Evolutionary conservation across 1,140 invertebrate genomes (phyloP), one percentile per base, ranked within the genome.

Genomic region (Drosophila elegans): DNA sequence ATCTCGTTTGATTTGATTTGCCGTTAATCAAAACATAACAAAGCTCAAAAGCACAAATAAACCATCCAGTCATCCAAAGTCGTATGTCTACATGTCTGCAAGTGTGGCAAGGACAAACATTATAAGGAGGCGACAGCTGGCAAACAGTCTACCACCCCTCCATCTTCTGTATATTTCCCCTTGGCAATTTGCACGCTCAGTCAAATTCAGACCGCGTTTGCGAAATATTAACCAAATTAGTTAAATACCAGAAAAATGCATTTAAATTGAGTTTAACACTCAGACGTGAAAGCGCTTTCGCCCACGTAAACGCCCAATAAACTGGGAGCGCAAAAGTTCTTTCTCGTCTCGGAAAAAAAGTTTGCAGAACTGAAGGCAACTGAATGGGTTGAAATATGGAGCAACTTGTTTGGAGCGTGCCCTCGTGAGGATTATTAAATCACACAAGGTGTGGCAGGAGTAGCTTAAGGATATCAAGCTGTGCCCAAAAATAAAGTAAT

Each of bases 281-380:
- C 51, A 55, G 74, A 45, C 52, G 46, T 36, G 32, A 39, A 39
- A 52, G 41, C 46, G 45, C 49, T 64, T 34, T 38, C 44, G 36
- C 56, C 69, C 78, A 88, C 82, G 82, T 88, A 86, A 82, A 82
- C 78, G 64, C 56, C 83, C 82, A 88, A 88, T 88, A 86, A 86
- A 86, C 78, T 86, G 61, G 54, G 25, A 67, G 53, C 53, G 44
- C 5, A 38, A 78, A 82, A 86, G 55, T 61, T 82, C 78, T 73
- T 41, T 38, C 48, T 45, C 52, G 62, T 42, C 38, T 53, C 53
- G 49, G 49, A 27, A 61, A 78, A 83, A 81, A 80, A 80, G 67
- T 52, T 63, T 51, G 34, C n/a, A 52, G 42, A 60, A 55, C 60
- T 67, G 57, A 63, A 52, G 73, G 39, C 52, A 56, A 12, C 46